Evolutionary conservation across 1,140 invertebrate species (phyloP).

Genomic region (Ylistrum balloti): DNA sequence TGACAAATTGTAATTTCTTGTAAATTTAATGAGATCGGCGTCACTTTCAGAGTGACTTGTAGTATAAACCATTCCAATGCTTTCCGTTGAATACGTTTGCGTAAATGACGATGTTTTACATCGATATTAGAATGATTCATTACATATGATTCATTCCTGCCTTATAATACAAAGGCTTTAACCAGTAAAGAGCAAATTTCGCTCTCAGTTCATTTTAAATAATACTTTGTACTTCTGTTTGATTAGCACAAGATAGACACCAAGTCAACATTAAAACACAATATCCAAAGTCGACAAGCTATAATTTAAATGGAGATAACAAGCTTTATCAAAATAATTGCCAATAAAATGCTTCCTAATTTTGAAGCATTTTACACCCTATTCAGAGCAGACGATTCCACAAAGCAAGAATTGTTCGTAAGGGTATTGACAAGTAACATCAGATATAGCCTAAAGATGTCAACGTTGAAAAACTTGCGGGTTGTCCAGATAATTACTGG

Average conservation of each 20-base stretch:
- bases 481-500: conserved; percentile 24
- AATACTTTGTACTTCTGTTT: background rate
- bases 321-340: conserved; percentile 30
- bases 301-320: background rate
- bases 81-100: too few species aligned
- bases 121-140: too few species aligned
- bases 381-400: background rate
- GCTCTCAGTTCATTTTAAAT: background rate
- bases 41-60: too few species aligned
- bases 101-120: too few species aligned
- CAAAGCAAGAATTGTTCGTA: background rate
- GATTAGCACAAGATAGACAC: background rate
- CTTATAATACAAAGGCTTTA: too few species aligned
- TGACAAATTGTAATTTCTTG: too few species aligned
- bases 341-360: background rate
- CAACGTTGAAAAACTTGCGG: background rate
- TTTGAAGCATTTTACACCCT: background rate
- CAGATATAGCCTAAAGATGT: background rate
- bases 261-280: background rate
- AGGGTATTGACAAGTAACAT: background rate
- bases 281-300: background rate
- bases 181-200: background rate
- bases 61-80: too few species aligned
- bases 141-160: too few species aligned
- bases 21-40: too few species aligned